Evolutionary conservation across 2,797 vertebrate genomes (phyloP), one percentile per base, ranked within the genome.

Genomic region (Malacoraja senta): DNA sequence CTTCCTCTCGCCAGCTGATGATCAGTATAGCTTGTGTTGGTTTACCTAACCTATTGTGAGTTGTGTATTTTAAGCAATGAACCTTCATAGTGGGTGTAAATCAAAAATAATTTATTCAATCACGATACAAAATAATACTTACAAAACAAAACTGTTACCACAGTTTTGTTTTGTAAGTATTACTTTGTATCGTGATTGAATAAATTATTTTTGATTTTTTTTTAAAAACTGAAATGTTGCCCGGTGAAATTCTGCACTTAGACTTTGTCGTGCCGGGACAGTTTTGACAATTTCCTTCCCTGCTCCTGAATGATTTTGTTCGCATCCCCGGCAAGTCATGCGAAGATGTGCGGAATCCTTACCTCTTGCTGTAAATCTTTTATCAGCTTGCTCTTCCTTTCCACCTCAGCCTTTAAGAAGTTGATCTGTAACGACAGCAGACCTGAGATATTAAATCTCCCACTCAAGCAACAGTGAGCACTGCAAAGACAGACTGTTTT

Each of bases 291-390:
- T 24, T 53, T 72, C 4, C 76, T 24, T 72, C 44, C 24, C 38
- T 91, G 29, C 38, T 74, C 38, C 84, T 86, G n/a, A 53, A 21
- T 19, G 84, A n/a, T 88, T 74, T 10, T 29, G 26, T 38, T 32
- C 0, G 1, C 79, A 77, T 93, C 8, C 78, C 32, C 68, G 72
- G 53, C 68, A 74, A 94, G 53, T 83, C 21, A 90, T 10, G 77
- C 17, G 86, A 58, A 93, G n/a, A 74, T 26, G 94, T 93, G n/a
- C 10, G 24, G 4, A 74, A 93, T 8, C 93, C 96, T 97, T 96
- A 99, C 98, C 98, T 99, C 98, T 19, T 99, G 99, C 94, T 99
- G 99, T 93, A 99, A 97, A 95, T 99, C 99, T 94, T 98, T 98
- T 94, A 99, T 99, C 95, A 99, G 99, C 97, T 98, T 99, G 94